A percentile compares a stretch with the other conserved stretches of the same genome.
Evolutionary conservation across 2,888 invertebrate genomes (phyloP).

Genomic region (Heliconius ismenius): DNA sequence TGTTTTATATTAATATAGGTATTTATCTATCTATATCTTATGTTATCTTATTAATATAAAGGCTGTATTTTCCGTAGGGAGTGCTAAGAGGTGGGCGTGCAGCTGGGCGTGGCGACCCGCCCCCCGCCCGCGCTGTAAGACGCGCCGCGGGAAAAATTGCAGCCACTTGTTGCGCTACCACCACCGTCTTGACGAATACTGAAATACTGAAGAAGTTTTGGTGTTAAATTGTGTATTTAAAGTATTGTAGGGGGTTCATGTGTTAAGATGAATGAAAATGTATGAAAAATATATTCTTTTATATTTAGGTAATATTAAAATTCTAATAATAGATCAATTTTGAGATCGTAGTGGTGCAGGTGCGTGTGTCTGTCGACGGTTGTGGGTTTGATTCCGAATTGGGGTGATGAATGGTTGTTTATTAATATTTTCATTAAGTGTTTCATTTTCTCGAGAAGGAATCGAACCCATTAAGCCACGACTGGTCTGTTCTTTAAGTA

Average conservation of each 20-base stretch:
- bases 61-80: slow-evolving; percentile 41
- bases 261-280: background rate
- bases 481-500: too few relatives aligned
- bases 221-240: background rate
- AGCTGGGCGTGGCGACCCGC: slow-evolving; percentile 66
- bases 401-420: too few relatives aligned
- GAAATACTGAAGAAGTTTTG: too few relatives aligned
- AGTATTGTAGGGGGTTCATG: background rate
- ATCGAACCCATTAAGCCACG: too few relatives aligned
- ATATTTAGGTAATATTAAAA: background rate
- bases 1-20: background rate
- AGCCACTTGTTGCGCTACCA: slow-evolving; percentile 62
- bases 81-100: slow-evolving; percentile 68
- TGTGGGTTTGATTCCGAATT: too few relatives aligned
- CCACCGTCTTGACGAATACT: slow-evolving; percentile 19
- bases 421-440: too few relatives aligned
- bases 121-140: slow-evolving; percentile 65
- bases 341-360: too few relatives aligned
- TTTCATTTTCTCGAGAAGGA: too few relatives aligned
- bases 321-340: too few relatives aligned
- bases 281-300: too few relatives aligned
- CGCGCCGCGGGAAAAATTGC: slow-evolving; percentile 64
- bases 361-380: too few relatives aligned
- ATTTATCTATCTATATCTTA: background rate
- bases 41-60: slow-evolving; percentile 12